Percentiles rank a stretch among this genome's conserved stretches.
Evolutionary conservation across 2,797 vertebrate species (phyloP).

Genomic region (Chaetodon trifasciatus): DNA sequence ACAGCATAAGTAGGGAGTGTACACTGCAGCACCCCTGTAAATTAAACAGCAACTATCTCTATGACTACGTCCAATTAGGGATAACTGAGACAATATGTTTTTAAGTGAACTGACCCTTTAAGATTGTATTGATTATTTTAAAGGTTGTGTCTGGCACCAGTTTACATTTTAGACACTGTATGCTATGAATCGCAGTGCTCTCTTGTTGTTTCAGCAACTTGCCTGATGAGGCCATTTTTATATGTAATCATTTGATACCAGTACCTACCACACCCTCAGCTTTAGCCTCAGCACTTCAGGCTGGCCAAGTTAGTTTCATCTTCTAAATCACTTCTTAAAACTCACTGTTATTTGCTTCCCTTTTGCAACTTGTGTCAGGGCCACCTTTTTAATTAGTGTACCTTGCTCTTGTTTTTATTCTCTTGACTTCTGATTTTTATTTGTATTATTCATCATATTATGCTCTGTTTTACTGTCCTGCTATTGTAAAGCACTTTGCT

Average conservation of each 20-base stretch:
- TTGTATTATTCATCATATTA: constrained; percentile 11
- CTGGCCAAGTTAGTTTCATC: not conserved
- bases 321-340: not conserved
- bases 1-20: not conserved
- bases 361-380: not conserved
- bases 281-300: not conserved
- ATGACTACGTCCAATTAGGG: not conserved
- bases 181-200: not conserved
- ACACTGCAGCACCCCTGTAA: not conserved
- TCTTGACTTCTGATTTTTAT: not conserved
- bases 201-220: not conserved
- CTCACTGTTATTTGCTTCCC: not conserved
- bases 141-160: not conserved
- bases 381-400: not conserved
- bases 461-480: not conserved
- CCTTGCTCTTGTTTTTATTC: not conserved
- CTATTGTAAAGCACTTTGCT: not conserved
- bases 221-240: not conserved
- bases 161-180: not conserved
- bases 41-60: not conserved
- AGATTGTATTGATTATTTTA: not conserved
- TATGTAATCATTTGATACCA: not conserved
- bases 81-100: not conserved
- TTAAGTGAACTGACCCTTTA: not conserved
- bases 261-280: too few species aligned